Evolutionary conservation across 2,113 vertebrate species (phyloP).

Genomic region (Stercorarius parasiticus): DNA sequence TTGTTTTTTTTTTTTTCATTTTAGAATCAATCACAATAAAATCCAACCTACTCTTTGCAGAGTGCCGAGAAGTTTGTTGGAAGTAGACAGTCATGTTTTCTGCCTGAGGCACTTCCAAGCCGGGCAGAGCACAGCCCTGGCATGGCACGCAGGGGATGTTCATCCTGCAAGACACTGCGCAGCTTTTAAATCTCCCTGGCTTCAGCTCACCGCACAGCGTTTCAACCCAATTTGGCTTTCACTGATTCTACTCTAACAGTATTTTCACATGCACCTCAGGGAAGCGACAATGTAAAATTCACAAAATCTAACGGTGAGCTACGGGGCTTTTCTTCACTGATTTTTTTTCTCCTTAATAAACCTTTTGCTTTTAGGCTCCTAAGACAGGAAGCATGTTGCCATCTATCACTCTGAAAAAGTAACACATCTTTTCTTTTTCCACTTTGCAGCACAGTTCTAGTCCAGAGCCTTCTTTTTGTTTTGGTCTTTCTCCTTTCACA

Average conservation of each 20-base stretch:
- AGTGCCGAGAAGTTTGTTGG: background rate
- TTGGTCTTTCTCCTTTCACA: background rate
- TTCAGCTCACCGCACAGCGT: background rate
- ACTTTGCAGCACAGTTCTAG: background rate
- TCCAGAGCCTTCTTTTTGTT: background rate
- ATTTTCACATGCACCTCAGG: background rate
- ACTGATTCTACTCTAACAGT: background rate
- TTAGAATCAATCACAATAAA: background rate
- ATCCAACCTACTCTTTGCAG: fast-evolving
- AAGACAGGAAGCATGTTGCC: background rate
- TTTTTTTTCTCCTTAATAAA: constrained; percentile 8
- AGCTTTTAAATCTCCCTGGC: background rate
- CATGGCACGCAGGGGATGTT: fast-evolving
- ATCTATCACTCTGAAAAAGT: background rate
- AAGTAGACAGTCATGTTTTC: background rate
- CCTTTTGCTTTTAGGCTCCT: background rate
- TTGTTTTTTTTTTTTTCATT: background rate
- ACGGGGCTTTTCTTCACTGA: background rate
- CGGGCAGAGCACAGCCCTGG: background rate
- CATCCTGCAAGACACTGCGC: background rate
- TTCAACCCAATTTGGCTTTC: background rate
- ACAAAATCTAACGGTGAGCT: background rate
- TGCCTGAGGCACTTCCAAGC: background rate
- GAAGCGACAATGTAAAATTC: background rate
- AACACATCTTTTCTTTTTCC: background rate